Evolutionary conservation across 2,797 vertebrate genomes (phyloP).

Genomic region (Typhlichthys subterraneus): DNA sequence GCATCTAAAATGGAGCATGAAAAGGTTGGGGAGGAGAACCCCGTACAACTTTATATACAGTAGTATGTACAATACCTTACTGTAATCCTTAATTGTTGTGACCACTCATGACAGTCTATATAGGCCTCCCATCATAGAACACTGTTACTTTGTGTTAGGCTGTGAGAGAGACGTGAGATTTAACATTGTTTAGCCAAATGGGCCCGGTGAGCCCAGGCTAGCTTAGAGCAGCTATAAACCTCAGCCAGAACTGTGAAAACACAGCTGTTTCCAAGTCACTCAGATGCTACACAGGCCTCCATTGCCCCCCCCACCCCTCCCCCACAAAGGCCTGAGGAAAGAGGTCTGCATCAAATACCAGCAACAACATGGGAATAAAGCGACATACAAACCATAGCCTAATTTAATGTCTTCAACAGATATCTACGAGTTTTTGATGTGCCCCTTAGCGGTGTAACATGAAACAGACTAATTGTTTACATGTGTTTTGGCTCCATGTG

Average conservation of each 20-base stretch:
- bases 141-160: conserved; percentile 44
- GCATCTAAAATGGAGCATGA: too few species aligned
- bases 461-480: background rate
- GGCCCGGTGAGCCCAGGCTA: conserved; percentile 55
- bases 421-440: conserved; percentile 32
- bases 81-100: background rate
- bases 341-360: conserved; percentile 49
- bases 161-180: conserved; percentile 50
- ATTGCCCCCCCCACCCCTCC: conserved; percentile 56
- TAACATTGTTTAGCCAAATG: conserved; percentile 63
- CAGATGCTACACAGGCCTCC: conserved; percentile 72
- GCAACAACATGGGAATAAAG: conserved; percentile 54
- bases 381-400: conserved; percentile 53
- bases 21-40: too few species aligned
- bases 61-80: too few species aligned
- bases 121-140: conserved; percentile 26
- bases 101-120: background rate
- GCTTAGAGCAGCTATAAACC: conserved; percentile 62
- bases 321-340: conserved; percentile 34
- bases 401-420: conserved; percentile 47
- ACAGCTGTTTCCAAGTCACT: conserved; percentile 77
- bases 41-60: too few species aligned
- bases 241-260: conserved; percentile 71
- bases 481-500: background rate
- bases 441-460: too few species aligned